Evolutionary conservation across 1,140 invertebrate species (phyloP), one percentile per base, ranked within the genome.

Genomic region (Caenorhabditis elegans): DNA sequence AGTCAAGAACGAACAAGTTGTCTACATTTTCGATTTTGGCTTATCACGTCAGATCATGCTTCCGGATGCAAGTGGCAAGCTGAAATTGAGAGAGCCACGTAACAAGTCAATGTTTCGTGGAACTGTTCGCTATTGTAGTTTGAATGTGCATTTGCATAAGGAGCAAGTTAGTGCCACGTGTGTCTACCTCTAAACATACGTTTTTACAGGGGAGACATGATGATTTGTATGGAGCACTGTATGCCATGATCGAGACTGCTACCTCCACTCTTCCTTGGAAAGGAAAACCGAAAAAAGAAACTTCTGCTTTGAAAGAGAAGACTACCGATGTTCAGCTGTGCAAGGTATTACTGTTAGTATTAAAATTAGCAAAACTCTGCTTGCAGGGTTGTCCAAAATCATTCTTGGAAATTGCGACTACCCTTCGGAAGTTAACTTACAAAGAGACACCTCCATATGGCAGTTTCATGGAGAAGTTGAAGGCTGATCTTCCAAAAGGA

Each of bases 71-170:
- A 83, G 79, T 31, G 82, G 65, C 15, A 86, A 84, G 28, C 48
- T 77, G 77, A 78, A 76, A 17, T 82, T 87, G 17, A 81, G 86
- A 6, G 83, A 86, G 31, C 49, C 75, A 80, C 78, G 79, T 10
- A 53, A 31, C 47, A 70, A 83, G 39, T 55, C 87, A 22, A 80
- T 82, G 28, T 88, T 88, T 70, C 92, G 97, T 86, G 97, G 97
- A 86, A 99, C 97, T 39, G 97, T 99, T 11, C 93, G 97, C 43
- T 99, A 99, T 92, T 97, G 97, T 76, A 98, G 96, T 22, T 94
- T 99, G 26, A 98, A 98, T 92, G 97, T 97, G 65, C 97, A 99
- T 90, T 95, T 95, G 89, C 98, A 98, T 91, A 96, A 96, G 90
- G 93, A 85, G 75, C 83, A 22, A 28, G 75, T 43, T 43, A 8